A percentile compares a stretch with the other conserved stretches of the same genome.
Evolutionary conservation across 1,140 invertebrate species (phyloP).

Genomic region (Trichomalopsis sarcophagae): DNA sequence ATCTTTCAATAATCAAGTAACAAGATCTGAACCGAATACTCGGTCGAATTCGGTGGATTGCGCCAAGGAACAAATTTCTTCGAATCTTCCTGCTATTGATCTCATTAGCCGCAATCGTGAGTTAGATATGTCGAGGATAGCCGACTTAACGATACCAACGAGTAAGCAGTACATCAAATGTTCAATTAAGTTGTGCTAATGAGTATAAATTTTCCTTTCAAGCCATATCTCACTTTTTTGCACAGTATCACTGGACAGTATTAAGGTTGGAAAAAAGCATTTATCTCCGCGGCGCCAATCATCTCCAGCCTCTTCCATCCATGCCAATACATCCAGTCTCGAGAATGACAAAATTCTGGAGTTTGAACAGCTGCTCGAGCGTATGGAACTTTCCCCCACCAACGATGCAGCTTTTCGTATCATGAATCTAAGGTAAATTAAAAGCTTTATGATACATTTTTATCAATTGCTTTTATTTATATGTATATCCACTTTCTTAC

Average conservation of each 20-base stretch:
- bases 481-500: too few species aligned
- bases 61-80: conserved; percentile 61
- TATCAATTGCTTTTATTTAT: too few species aligned
- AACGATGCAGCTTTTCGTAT: conserved; percentile 58
- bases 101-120: conserved; percentile 57
- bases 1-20: conserved; percentile 57
- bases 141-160: conserved; percentile 65
- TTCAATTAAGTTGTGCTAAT: background rate
- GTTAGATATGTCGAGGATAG: conserved; percentile 56
- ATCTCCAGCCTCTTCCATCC: conserved; percentile 60
- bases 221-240: conserved; percentile 35
- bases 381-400: conserved; percentile 61
- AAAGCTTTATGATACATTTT: conserved; percentile 44
- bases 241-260: conserved; percentile 61
- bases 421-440: conserved; percentile 62
- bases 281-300: conserved; percentile 62
- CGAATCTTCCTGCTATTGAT: conserved; percentile 60
- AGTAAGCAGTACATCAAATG: conserved; percentile 56
- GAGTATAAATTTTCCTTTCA: conserved; percentile 1
- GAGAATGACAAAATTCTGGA: conserved; percentile 63
- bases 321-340: conserved; percentile 58
- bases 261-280: conserved; percentile 62
- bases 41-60: conserved; percentile 69
- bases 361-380: conserved; percentile 63
- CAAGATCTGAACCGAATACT: conserved; percentile 66